Evolutionary conservation across 2,113 vertebrate genomes (phyloP), one percentile per base, ranked within the genome.

Genomic region (Pachycephala philippinensis): DNA sequence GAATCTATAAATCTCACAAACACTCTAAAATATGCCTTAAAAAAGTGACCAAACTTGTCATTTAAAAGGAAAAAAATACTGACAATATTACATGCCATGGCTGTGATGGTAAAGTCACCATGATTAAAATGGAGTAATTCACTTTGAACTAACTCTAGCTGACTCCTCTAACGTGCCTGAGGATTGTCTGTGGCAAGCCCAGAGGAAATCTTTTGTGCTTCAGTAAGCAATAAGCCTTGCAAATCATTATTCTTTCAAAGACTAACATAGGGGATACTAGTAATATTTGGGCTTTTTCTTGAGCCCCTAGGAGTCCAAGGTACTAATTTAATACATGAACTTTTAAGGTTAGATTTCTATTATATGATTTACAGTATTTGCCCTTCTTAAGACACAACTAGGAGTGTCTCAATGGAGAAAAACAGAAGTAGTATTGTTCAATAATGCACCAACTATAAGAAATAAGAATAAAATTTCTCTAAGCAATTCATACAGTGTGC

Each of bases 81-180:
- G 69, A 90, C 50, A 66, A 69, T 80, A 69, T 70, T 81, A 89
- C 85, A 84, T 91, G 86, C 89, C 37, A 90, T 93, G 95, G 97
- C 87, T 68, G 93, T 96, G 84, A 90, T 65, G 74, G 84, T 93
- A 91, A 93, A 97, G 95, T 97, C 96, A 87, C 75, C 87, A 82
- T 83, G 96, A 98, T 98, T 96, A 97, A 98, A 98, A 98, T 70
- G 57, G 86, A 98, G 93, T 89, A 96, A 98, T 97, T 98, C 97
- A 95, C 97, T 98, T 98, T 98, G 97, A 98, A 98, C 95, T 98
- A 97, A 98, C 97, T 98, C 96, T 96, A 95, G 96, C 42, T 98
- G 98, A 98, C 97, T 97, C 75, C 57, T 96, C 96, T 97, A 96
- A 97, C 52, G 56, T 97, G 97, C 97, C 97, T 92, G 72, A 98